Conservation (phyloP, 2,888 invertebrate species). For the Scaeva pyrastri region DNA sequence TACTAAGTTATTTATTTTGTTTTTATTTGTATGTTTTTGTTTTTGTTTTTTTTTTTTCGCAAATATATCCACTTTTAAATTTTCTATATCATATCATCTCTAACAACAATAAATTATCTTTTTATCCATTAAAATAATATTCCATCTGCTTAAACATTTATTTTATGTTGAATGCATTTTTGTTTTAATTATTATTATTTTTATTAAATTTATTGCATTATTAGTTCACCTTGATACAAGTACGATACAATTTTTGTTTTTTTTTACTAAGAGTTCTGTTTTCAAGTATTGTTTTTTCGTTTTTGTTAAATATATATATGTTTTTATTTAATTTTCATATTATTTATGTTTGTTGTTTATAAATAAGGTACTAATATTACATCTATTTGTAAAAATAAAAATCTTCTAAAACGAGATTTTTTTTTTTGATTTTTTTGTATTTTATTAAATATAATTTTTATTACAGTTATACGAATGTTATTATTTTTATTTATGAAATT, state of each 20-base stretch:
- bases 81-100: conserved; percentile 69
- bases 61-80: conserved; percentile 63
- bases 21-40: too few relatives aligned
- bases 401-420: conserved; percentile 78
- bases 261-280: conserved; percentile 51
- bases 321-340: conserved; percentile 12
- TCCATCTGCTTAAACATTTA: conserved; percentile 64
- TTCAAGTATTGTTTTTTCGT: conserved; percentile 33
- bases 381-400: conserved; percentile 76
- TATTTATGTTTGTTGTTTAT: conserved; percentile 23
- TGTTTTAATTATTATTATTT: conserved; percentile 29
- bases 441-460: conserved; percentile 36
- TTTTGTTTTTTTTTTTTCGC: conserved; percentile 40
- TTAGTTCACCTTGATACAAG: conserved; percentile 76
- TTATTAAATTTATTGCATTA: conserved; percentile 37
- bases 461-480: conserved; percentile 33
- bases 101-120: conserved; percentile 73
- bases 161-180: conserved; percentile 26
- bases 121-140: conserved; percentile 48
- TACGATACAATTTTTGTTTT: conserved; percentile 63
- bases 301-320: conserved; percentile 44
- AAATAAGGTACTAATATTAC: conserved; percentile 69
- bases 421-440: conserved; percentile 43
- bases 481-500: conserved; percentile 24
- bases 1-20: conserved; percentile 51